phyloP scores from a whole-genome alignment of 2,797 vertebrate species.

The Gymnoscopelus microlampas region DNA sequence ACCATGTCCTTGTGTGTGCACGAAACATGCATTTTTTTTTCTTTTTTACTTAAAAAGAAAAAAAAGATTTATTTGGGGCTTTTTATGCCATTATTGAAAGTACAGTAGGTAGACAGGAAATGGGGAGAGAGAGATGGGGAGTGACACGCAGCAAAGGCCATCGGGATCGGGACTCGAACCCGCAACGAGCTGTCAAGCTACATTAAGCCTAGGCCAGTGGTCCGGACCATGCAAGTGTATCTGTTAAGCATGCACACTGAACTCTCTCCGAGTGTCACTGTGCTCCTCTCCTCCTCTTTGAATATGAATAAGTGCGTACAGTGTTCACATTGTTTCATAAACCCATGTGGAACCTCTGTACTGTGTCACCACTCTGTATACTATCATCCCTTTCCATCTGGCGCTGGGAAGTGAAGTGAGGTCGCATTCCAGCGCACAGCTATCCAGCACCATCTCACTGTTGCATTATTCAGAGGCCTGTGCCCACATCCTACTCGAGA shows the following conservation, averaged over 20 bases:
- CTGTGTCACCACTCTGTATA: not conserved
- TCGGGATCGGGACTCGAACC: too few species aligned
- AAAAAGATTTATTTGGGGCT: too few species aligned
- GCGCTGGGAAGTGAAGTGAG: not conserved
- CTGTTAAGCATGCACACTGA: conserved; percentile 1
- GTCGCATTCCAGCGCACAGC: not conserved
- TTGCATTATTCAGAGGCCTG: conserved; percentile 25
- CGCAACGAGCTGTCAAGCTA: too few species aligned
- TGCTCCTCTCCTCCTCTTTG: not conserved
- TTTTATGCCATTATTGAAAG: too few species aligned
- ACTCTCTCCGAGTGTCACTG: conserved; percentile 1
- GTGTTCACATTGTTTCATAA: not conserved
- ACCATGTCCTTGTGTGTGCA: not conserved
- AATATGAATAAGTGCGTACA: not conserved
- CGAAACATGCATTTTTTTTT: not conserved
- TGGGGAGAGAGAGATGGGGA: too few species aligned
- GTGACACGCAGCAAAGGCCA: too few species aligned
- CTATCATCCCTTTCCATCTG: conserved; percentile 13
- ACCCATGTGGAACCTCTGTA: not conserved
- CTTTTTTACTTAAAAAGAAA: too few species aligned
- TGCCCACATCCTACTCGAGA: conserved; percentile 1
- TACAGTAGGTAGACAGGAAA: too few species aligned
- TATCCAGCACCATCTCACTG: conserved; percentile 6
- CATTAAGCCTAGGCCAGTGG: too few species aligned
- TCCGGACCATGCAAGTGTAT: not conserved